A percentile compares a stretch with the other conserved stretches of the same genome.
phyloP scores from a whole-genome alignment of 2,797 vertebrate species.

The Cuniculus paca region DNA sequence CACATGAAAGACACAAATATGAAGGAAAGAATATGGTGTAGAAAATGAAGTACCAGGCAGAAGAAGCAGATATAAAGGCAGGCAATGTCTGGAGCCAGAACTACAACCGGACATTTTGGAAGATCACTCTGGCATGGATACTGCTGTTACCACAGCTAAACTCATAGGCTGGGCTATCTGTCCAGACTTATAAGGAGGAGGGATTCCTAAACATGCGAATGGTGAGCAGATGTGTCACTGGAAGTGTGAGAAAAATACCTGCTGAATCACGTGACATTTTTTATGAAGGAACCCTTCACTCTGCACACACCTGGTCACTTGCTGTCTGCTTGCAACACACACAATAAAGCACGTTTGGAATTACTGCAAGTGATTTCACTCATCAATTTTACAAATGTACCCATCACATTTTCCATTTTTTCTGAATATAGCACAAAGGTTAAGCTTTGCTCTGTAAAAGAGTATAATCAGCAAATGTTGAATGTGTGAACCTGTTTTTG shows the following conservation, averaged over 20 bases:
- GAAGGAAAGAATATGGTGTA: no score
- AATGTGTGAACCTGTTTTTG: background rate
- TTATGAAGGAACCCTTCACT: background rate
- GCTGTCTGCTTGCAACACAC: background rate
- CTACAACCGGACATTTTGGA: background rate
- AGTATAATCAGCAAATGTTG: background rate
- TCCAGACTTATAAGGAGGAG: background rate
- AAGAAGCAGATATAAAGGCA: no score
- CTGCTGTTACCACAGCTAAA: background rate
- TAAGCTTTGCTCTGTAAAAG: background rate
- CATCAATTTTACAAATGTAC: background rate
- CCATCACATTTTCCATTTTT: background rate
- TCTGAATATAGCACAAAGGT: background rate
- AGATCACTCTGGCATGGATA: background rate
- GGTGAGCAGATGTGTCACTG: background rate
- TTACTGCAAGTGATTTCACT: background rate
- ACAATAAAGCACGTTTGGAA: background rate
- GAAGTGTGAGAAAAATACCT: background rate
- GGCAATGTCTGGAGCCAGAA: no score
- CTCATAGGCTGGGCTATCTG: background rate
- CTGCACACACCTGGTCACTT: background rate
- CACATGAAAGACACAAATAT: no score
- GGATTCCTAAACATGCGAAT: background rate
- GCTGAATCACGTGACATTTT: background rate
- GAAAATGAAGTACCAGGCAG: no score